These are phyloP conservation scores for Drosophila subsilvestris DNA, from an alignment of 2,888 invertebrate genomes.

Conservation along the genomic window DNA sequence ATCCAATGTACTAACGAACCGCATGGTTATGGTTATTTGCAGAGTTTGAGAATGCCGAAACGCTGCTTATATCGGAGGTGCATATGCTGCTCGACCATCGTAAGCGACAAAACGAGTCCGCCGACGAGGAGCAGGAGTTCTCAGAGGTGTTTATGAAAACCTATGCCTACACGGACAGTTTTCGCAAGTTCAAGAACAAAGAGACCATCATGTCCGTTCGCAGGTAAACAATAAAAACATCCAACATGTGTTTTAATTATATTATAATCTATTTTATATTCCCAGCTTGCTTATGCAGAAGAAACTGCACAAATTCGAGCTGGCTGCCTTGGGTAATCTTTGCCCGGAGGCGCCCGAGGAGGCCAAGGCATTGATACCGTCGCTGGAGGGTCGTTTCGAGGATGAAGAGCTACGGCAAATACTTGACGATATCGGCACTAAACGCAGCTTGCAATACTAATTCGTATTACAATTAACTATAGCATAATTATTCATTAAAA, in stretches of 20 bases:
- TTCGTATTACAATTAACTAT: background rate
- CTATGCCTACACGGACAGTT: conserved; percentile 87
- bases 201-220: conserved; percentile 98
- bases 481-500: conserved; percentile 8
- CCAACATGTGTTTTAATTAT: background rate
- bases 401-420: conserved; percentile 99
- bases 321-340: conserved; percentile 98
- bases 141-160: conserved; percentile 99
- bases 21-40: background rate
- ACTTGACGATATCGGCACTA: conserved; percentile 98
- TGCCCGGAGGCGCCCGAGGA: conserved; percentile 99
- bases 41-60: conserved; percentile 97
- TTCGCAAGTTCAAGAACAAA: conserved; percentile 98
- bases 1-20: background rate
- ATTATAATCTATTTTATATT: conserved; percentile 45
- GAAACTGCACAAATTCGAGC: conserved; percentile 98
- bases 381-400: conserved; percentile 97
- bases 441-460: conserved; percentile 98
- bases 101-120: conserved; percentile 98
- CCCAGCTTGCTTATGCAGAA: conserved; percentile 95
- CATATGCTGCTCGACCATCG: conserved; percentile 98
- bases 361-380: conserved; percentile 98
- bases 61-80: conserved; percentile 97
- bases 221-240: conserved; percentile 86
- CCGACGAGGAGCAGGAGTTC: conserved; percentile 99